A percentile compares a stretch with the other conserved stretches of the same genome.
Conservation (phyloP, 2,113 vertebrate species). For the Limanda limanda region DNA sequence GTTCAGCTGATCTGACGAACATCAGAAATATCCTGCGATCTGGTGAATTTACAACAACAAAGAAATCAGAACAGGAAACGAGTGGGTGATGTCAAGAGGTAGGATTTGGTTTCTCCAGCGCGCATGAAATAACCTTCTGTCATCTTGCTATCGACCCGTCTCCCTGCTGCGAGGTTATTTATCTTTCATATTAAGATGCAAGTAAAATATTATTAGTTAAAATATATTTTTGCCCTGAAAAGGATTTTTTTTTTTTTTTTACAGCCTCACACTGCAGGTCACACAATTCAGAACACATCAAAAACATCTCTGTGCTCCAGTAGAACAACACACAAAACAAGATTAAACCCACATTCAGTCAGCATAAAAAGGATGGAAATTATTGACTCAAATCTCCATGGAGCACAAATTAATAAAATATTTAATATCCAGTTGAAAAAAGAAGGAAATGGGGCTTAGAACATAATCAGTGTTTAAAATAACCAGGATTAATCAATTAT, state of each 20-base stretch:
- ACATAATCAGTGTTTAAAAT: background rate
- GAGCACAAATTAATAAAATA: background rate
- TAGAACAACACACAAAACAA: background rate
- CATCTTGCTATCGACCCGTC: background rate
- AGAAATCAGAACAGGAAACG: background rate
- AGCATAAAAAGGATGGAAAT: background rate
- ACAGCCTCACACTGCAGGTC: background rate
- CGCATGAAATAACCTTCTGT: background rate
- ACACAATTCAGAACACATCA: background rate
- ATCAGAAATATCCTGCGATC: slow-evolving; percentile 4
- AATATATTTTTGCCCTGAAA: background rate
- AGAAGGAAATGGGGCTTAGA: background rate
- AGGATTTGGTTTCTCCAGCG: slow-evolving; percentile 39
- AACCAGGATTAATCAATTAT: background rate
- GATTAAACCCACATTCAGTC: too few species aligned
- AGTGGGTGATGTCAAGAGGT: slow-evolving; percentile 36
- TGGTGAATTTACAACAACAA: slow-evolving; percentile 13
- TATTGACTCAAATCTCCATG: background rate
- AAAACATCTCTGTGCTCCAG: background rate
- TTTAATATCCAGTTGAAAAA: background rate
- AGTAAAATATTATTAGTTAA: background rate
- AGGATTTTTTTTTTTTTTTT: background rate
- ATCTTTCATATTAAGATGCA: background rate
- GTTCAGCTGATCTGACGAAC: background rate
- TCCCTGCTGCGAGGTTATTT: background rate